Conservation (phyloP, 2,888 invertebrate genomes). For the Anticlea derivata region DNA sequence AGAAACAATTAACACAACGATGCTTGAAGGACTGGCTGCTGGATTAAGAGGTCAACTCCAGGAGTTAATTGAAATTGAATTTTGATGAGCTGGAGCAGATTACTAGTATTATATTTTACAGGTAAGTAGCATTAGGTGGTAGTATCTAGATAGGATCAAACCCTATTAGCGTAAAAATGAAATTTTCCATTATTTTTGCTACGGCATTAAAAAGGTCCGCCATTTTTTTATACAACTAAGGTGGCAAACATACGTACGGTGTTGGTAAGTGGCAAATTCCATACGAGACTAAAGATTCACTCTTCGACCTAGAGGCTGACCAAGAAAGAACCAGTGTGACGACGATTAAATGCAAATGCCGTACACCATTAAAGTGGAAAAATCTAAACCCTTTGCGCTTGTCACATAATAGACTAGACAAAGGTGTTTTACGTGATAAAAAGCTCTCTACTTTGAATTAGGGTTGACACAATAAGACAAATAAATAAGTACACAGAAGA, state of each 20-base stretch:
- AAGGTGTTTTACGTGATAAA: conserved; percentile 55
- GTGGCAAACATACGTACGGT: too few species aligned
- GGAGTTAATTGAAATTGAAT: conserved; percentile 1
- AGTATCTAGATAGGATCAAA: too few species aligned
- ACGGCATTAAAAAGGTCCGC: too few species aligned
- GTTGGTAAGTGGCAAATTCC: too few species aligned
- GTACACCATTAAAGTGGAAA: conserved; percentile 46
- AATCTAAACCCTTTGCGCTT: conserved; percentile 47
- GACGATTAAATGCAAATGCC: too few species aligned
- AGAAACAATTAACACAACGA: conserved; percentile 12
- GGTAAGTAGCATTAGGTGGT: too few species aligned
- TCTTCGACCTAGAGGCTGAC: too few species aligned
- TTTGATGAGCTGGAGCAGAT: not conserved
- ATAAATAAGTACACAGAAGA: not conserved
- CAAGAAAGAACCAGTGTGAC: too few species aligned
- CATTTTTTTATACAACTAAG: too few species aligned
- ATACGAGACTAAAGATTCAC: too few species aligned
- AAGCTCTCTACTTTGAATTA: conserved; percentile 27
- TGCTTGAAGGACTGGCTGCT: conserved; percentile 4
- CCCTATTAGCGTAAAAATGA: too few species aligned
- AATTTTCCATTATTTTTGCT: too few species aligned
- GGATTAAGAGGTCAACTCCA: conserved; percentile 13
- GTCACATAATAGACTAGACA: conserved; percentile 52
- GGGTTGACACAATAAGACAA: conserved; percentile 12
- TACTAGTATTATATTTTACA: not conserved